phyloP scores from a whole-genome alignment of 2,797 vertebrate species.

The Leucoraja ocellata region DNA sequence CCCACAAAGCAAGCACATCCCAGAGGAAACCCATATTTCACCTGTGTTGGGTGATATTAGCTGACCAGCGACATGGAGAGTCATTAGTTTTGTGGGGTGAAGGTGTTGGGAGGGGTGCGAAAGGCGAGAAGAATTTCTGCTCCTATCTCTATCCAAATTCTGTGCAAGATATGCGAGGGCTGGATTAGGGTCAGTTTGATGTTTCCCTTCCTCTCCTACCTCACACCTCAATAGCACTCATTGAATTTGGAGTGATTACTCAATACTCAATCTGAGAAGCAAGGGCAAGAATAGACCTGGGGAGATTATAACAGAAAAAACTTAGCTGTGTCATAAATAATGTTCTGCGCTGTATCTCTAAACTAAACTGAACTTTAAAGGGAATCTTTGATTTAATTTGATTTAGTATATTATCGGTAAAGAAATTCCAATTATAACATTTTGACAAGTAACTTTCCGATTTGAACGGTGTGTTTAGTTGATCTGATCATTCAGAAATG shows the following conservation, averaged over 20 bases:
- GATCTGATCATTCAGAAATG: not conserved
- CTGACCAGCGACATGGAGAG: not conserved
- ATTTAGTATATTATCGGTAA: not conserved
- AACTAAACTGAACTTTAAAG: not conserved
- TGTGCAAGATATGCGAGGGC: not conserved
- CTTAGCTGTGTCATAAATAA: not conserved
- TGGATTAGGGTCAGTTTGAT: not conserved
- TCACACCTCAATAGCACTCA: not conserved
- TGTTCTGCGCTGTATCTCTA: not conserved
- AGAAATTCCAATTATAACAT: not conserved
- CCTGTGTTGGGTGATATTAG: not conserved
- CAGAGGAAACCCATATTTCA: not conserved
- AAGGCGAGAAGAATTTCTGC: not conserved
- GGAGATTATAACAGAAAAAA: not conserved
- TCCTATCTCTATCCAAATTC: not conserved
- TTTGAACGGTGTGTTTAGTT: not conserved
- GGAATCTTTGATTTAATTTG: not conserved
- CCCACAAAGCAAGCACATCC: not conserved
- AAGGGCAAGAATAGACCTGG: not conserved
- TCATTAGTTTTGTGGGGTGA: not conserved
- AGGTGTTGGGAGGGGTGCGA: not conserved
- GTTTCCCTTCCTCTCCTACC: not conserved
- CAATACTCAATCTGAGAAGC: not conserved
- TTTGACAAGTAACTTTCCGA: not conserved
- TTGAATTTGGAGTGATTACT: not conserved